Evolutionary conservation across 1,140 invertebrate genomes (phyloP).

Genomic region (Trachelipus rathkii): DNA sequence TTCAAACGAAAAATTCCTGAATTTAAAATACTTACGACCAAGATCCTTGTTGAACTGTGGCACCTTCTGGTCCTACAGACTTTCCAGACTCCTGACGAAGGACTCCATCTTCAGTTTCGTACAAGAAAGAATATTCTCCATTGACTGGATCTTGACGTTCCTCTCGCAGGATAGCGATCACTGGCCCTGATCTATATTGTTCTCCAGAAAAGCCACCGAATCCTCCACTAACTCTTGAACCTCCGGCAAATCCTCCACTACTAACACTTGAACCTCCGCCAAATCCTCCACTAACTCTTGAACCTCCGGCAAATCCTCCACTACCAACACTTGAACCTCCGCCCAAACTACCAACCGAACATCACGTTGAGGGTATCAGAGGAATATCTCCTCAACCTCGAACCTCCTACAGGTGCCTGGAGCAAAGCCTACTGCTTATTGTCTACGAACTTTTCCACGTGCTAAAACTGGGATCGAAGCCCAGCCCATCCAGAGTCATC

Average conservation of each 20-base stretch:
- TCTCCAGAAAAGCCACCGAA: background rate
- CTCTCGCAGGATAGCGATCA: slow-evolving; percentile 16
- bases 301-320: too few relatives aligned
- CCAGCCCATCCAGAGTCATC: too few relatives aligned
- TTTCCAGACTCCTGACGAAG: slow-evolving; percentile 13
- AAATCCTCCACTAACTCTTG: too few relatives aligned
- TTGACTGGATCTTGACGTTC: slow-evolving; percentile 20
- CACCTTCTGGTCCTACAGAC: slow-evolving; percentile 10
- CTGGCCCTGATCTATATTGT: background rate
- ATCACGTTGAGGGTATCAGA: too few relatives aligned
- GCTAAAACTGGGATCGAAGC: too few relatives aligned
- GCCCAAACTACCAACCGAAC: too few relatives aligned
- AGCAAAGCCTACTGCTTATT: background rate
- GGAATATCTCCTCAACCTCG: background rate
- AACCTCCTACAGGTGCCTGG: background rate
- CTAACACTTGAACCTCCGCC: too few relatives aligned
- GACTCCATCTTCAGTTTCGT: slow-evolving; percentile 13
- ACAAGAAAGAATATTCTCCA: slow-evolving; percentile 16
- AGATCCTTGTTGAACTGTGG: slow-evolving; percentile 16
- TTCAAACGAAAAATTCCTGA: background rate
- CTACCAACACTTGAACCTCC: too few relatives aligned
- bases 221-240: too few relatives aligned
- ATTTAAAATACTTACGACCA: slow-evolving; percentile 17
- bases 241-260: too few relatives aligned
- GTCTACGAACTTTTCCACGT: too few relatives aligned